Conservation (phyloP, 2,113 vertebrate species). For the Mus musculus region DNA sequence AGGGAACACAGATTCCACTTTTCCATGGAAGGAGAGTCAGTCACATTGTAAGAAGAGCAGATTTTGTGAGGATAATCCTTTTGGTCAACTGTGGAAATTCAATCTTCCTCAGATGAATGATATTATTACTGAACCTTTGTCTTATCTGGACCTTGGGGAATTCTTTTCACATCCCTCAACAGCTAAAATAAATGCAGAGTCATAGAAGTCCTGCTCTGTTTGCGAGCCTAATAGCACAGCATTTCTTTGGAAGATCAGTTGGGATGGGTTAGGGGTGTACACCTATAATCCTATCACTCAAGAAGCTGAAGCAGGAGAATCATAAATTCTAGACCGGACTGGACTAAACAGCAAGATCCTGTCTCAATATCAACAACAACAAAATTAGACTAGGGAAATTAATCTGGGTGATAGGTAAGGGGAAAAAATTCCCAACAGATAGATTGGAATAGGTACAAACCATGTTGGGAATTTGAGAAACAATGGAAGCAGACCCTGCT, state of each 20-base stretch:
- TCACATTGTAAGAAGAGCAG: not conserved
- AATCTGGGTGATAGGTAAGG: not conserved
- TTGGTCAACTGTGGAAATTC: not conserved
- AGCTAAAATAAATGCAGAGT: not conserved
- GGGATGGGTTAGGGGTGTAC: too few relatives aligned
- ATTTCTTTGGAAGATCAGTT: not conserved
- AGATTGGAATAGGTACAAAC: not conserved
- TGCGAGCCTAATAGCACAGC: not conserved
- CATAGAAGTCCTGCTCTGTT: not conserved
- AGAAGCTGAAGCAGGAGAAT: not conserved
- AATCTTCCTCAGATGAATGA: not conserved
- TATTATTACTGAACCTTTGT: not conserved
- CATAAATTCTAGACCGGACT: not conserved
- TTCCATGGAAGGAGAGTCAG: not conserved
- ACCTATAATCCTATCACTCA: not conserved
- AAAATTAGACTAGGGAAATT: not conserved
- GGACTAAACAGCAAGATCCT: not conserved
- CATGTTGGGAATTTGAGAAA: not conserved
- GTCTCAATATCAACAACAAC: not conserved
- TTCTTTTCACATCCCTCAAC: not conserved
- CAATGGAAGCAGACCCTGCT: not conserved
- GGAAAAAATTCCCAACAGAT: not conserved
- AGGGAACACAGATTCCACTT: not conserved
- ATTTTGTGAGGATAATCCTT: not conserved
- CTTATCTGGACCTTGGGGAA: not conserved